Conservation (phyloP, 1,140 invertebrate species). For the Anastatus disparis region DNA sequence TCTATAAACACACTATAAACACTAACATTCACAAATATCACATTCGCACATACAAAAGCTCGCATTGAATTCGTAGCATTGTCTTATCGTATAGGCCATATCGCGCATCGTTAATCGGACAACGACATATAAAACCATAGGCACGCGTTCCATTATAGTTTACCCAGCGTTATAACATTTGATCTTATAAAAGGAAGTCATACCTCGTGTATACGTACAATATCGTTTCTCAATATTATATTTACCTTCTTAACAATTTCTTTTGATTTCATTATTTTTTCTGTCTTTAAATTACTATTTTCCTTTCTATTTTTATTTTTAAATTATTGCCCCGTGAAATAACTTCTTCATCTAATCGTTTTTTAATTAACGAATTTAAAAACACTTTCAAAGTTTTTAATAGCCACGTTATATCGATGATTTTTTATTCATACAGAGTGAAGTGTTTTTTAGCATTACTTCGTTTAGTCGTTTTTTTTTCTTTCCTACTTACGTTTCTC, state of each 20-base stretch:
- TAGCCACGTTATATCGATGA: no score
- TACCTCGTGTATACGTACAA: no score
- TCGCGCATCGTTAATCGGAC: constrained; percentile 33
- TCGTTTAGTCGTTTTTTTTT: no score
- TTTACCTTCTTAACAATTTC: no score
- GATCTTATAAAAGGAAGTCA: constrained; percentile 12
- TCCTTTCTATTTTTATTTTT: no score
- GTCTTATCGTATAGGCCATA: constrained; percentile 28
- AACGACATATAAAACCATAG: constrained; percentile 22
- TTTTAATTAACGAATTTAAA: constrained; percentile 17
- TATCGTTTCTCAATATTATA: no score
- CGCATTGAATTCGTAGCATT: constrained; percentile 19
- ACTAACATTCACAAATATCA: not conserved
- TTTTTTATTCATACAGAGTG: no score
- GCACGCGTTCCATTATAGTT: not conserved
- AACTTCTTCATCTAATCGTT: constrained; percentile 6
- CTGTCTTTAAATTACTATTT: no score
- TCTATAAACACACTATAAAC: no score
- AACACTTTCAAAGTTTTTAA: no score
- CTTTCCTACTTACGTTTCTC: not conserved
- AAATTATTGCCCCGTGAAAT: constrained; percentile 16
- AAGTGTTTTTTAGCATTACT: no score
- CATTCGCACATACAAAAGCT: not conserved
- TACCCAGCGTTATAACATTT: not conserved
- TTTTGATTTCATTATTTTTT: no score